Conservation (phyloP, 2,113 vertebrate species). For the Nerophis lumbriciformis region DNA sequence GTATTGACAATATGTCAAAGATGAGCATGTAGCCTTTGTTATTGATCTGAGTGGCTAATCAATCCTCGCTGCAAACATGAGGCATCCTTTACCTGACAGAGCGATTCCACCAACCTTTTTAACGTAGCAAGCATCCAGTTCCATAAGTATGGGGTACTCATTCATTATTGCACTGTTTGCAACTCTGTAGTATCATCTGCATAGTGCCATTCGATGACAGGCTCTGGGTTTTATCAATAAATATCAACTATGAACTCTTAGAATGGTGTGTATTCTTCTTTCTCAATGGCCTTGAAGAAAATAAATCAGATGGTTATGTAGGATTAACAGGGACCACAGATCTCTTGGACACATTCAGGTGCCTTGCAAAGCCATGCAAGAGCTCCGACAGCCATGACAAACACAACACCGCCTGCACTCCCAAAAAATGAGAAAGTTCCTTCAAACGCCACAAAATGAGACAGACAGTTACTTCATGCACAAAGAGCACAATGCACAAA, state of each 20-base stretch:
- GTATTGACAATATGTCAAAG: constrained; percentile 14
- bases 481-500: background rate
- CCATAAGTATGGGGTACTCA: background rate
- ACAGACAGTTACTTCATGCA: constrained; percentile 13
- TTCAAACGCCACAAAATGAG: background rate
- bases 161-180: too few relatives aligned
- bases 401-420: constrained; percentile 6
- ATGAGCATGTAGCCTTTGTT: constrained; percentile 12
- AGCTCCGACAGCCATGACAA: constrained; percentile 12
- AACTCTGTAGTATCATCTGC: background rate
- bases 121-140: background rate
- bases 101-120: background rate
- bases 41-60: constrained; percentile 36
- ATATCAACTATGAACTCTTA: too few relatives aligned
- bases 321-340: background rate
- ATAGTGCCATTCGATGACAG: background rate
- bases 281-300: too few relatives aligned
- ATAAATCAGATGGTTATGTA: background rate
- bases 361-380: constrained; percentile 51
- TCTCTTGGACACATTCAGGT: background rate
- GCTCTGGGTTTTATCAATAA: too few relatives aligned
- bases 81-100: constrained; percentile 6
- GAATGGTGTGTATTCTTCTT: too few relatives aligned
- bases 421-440: background rate
- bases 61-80: constrained; percentile 15